These are phyloP conservation scores for Cremastinae sp. DNA, from an alignment of 2,888 invertebrate genomes.

Conservation along the genomic window DNA sequence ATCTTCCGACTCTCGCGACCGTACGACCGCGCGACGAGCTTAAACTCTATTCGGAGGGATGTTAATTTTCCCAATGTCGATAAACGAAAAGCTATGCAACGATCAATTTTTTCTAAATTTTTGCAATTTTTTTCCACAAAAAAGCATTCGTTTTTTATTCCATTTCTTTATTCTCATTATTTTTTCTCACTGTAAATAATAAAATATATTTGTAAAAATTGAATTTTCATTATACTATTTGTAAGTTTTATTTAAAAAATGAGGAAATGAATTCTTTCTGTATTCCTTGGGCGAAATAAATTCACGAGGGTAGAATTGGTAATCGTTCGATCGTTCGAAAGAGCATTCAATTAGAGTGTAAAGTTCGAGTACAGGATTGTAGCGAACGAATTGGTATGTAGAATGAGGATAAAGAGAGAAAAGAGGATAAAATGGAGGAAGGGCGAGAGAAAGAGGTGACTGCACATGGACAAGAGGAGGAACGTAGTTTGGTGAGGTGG, in stretches of 20 bases:
- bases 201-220: no score
- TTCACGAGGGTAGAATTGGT: no score
- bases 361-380: slow-evolving; percentile 21
- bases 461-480: slow-evolving; percentile 51
- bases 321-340: slow-evolving; percentile 26
- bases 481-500: slow-evolving; percentile 65
- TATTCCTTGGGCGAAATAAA: no score
- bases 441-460: slow-evolving; percentile 18
- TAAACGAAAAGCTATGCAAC: slow-evolving; percentile 55
- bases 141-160: slow-evolving; percentile 15
- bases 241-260: no score
- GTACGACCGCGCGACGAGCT: slow-evolving; percentile 59
- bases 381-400: slow-evolving; percentile 21
- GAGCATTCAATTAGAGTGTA: slow-evolving; percentile 10
- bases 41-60: slow-evolving; percentile 55
- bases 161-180: slow-evolving; percentile 21
- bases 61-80: slow-evolving; percentile 68
- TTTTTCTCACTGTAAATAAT: no score
- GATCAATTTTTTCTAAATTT: slow-evolving; percentile 31
- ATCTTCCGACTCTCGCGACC: slow-evolving; percentile 51
- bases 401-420: slow-evolving; percentile 21
- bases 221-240: no score
- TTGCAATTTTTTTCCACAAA: slow-evolving; percentile 32
- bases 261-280: no score
- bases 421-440: slow-evolving; percentile 10